Conservation (phyloP, 2,113 vertebrate species). For the Odontesthes bonariensis region DNA sequence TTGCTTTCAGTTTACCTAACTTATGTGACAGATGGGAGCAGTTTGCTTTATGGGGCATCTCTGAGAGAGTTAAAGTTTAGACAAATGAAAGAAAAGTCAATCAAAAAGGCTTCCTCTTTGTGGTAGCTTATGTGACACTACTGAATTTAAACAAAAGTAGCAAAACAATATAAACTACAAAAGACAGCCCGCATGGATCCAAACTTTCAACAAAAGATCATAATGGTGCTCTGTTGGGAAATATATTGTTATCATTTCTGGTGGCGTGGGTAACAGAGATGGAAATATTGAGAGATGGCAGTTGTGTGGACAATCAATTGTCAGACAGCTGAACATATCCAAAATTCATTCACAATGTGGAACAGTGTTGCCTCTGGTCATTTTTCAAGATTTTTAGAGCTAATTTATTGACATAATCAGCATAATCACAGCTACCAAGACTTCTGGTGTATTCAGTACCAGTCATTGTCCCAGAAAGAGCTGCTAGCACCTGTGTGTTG, state of each 20-base stretch:
- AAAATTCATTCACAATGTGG: too few relatives aligned
- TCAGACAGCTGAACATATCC: too few relatives aligned
- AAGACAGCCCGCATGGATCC: neutral
- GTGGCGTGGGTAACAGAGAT: neutral
- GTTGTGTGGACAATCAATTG: too few relatives aligned
- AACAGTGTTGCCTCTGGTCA: too few relatives aligned
- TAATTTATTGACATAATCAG: too few relatives aligned
- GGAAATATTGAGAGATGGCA: neutral
- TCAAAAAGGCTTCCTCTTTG: slow-evolving; percentile 26
- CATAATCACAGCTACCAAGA: too few relatives aligned
- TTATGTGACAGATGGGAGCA: slow-evolving; percentile 58
- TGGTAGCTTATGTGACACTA: slow-evolving; percentile 16
- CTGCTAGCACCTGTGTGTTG: too few relatives aligned
- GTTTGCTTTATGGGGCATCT: slow-evolving; percentile 31
- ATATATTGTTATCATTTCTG: neutral
- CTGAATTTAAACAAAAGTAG: slow-evolving; percentile 28
- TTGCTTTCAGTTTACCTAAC: slow-evolving; percentile 53
- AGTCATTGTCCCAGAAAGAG: too few relatives aligned
- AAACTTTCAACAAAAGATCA: neutral
- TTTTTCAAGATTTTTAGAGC: too few relatives aligned
- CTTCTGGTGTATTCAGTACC: too few relatives aligned
- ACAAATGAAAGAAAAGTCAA: slow-evolving; percentile 44
- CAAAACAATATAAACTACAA: slow-evolving; percentile 7
- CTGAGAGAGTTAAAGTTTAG: slow-evolving; percentile 23
- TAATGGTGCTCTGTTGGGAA: neutral